A percentile compares a stretch with the other conserved stretches of the same genome.
phyloP scores from a whole-genome alignment of 1,140 invertebrate genomes.

The Pectinophora gossypiella region DNA sequence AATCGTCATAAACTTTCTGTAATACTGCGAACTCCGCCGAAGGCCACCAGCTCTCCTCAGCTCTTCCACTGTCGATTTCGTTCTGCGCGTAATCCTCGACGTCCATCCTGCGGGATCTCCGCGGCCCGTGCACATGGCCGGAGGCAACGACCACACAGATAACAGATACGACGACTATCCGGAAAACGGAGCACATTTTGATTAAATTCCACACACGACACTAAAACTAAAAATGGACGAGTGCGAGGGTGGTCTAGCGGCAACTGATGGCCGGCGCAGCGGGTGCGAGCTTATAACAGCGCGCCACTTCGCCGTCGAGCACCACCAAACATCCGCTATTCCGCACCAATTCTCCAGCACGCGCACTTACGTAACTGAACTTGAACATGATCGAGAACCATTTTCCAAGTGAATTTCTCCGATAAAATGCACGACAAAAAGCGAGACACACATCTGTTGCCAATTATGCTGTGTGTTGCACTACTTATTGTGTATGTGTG shows the following conservation, averaged over 20 bases:
- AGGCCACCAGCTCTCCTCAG: constrained; percentile 72
- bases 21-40: constrained; percentile 71
- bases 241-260: constrained; percentile 57
- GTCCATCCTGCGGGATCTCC: constrained; percentile 63
- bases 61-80: constrained; percentile 67
- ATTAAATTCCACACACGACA: constrained; percentile 45
- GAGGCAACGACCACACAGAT: constrained; percentile 56
- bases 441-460: constrained; percentile 52
- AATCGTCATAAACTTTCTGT: constrained; percentile 78
- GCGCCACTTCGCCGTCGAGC: constrained; percentile 57
- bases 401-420: constrained; percentile 76
- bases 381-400: constrained; percentile 73
- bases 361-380: constrained; percentile 76
- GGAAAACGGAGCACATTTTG: constrained; percentile 65
- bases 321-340: constrained; percentile 74
- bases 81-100: constrained; percentile 54
- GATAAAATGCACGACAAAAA: constrained; percentile 73
- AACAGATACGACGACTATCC: constrained; percentile 60
- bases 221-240: constrained; percentile 52
- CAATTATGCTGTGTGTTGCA: constrained; percentile 34
- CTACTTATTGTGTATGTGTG: constrained; percentile 36
- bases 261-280: constrained; percentile 60
- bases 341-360: constrained; percentile 73
- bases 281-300: constrained; percentile 70
- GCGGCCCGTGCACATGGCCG: constrained; percentile 55